A percentile compares a stretch with the other conserved stretches of the same genome.
These are phyloP conservation scores for Oscheius sp. DNA, from an alignment of 2,888 invertebrate genomes.

Conservation along the genomic window DNA sequence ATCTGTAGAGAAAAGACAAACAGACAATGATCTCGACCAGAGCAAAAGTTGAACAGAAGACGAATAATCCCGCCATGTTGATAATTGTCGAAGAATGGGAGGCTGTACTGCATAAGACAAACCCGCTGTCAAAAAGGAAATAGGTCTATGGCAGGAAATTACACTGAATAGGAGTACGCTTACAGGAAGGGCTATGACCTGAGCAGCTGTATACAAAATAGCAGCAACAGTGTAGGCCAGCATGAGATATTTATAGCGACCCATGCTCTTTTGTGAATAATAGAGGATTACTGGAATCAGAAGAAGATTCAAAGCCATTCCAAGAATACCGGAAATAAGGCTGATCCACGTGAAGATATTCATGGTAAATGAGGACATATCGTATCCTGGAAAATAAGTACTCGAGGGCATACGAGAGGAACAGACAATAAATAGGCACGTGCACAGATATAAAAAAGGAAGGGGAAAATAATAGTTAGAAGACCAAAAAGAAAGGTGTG, in stretches of 20 bases:
- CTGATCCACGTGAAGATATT: slow-evolving; percentile 5
- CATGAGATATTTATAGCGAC: background rate
- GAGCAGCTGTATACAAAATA: background rate
- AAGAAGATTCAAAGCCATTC: slow-evolving; percentile 4
- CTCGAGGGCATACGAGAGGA: too few species aligned
- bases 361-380: background rate
- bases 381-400: too few species aligned
- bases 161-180: background rate
- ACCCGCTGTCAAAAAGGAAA: background rate
- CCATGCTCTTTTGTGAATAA: slow-evolving; percentile 8
- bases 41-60: background rate
- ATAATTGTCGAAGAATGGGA: background rate
- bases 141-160: too few species aligned
- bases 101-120: background rate
- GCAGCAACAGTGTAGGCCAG: background rate
- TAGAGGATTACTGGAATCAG: background rate
- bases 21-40: slow-evolving; percentile 5
- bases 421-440: too few species aligned
- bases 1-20: slow-evolving; percentile 2
- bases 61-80: background rate
- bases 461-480: too few species aligned
- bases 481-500: too few species aligned
- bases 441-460: too few species aligned
- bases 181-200: slow-evolving; percentile 5
- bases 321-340: slow-evolving; percentile 1